Evolutionary conservation across 1,140 invertebrate species (phyloP), one percentile per base, ranked within the genome.

Genomic region (Caerostris extrusa): DNA sequence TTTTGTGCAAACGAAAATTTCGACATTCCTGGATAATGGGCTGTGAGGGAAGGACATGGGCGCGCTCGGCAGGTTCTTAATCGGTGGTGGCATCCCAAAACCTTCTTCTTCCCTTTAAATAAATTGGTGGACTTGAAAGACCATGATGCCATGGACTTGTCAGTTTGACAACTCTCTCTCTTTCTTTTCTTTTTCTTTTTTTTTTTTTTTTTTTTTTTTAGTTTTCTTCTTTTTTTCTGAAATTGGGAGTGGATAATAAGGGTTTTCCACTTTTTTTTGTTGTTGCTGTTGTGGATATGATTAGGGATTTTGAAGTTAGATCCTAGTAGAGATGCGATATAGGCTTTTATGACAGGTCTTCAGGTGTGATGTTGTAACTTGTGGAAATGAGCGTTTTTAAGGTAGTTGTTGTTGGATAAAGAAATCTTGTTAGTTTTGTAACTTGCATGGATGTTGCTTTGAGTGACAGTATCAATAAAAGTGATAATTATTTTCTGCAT

Each of bases 31-130:
- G n/a, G 67, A 69, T n/a, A 77, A 50, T 53, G 71, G 71, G 53
- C 71, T 34, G 50, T 34, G 71, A 77, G 69, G 17, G 5, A 5
- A 64, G 10, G 12, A 64, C 12, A 5, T 14, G 10, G 12, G 17
- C 12, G 71, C 71, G 10, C 71, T 2, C 71, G 53, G 71, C 71
- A 77, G 71, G 71, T 77, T 77, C 53, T 77, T 77, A 77, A 77
- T 77, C 71, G 34, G 71, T 77, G 50, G 10, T 50, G 71, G 71
- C 0, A 34, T 34, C 4, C 19, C 5, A 3, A n/a, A n/a, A 34
- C 4, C 34, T 34, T 34, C 34, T 34, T 34, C 34, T 67, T 67
- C 12, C n/a, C 61, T 5, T 5, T n/a, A 67, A n/a, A 67, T 34
- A 67, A 67, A 67, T 17, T 6, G 61, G 12, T 67, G 61, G n/a